Conservation (phyloP, 2,888 invertebrate species). For the Philereme vetulata region DNA sequence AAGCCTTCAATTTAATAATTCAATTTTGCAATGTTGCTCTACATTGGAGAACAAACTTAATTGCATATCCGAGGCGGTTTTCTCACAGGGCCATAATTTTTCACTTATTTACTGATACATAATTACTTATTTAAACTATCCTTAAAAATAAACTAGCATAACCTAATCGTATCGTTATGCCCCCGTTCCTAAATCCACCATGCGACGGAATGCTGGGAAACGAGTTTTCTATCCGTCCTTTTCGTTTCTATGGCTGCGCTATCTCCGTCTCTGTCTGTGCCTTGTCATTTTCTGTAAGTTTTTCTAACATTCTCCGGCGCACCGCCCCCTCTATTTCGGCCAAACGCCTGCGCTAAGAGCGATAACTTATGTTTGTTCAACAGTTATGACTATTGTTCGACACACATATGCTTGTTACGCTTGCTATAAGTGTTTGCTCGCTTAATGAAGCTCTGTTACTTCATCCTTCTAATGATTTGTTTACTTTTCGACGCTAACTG, state of each 20-base stretch:
- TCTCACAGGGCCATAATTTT: conserved; percentile 54
- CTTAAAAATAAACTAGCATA: conserved; percentile 79
- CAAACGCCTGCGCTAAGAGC: conserved; percentile 69
- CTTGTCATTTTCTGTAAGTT: conserved; percentile 84
- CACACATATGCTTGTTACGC: conserved; percentile 77
- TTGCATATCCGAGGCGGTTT: conserved; percentile 45
- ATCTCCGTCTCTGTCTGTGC: conserved; percentile 72
- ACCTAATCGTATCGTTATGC: conserved; percentile 81
- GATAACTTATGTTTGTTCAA: conserved; percentile 79
- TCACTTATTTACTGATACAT: conserved; percentile 61
- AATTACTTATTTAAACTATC: conserved; percentile 62
- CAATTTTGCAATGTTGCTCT: conserved; percentile 42
- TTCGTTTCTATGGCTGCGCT: conserved; percentile 68
- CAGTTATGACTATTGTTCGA: conserved; percentile 78
- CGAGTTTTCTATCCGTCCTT: conserved; percentile 79
- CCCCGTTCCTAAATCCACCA: conserved; percentile 83
- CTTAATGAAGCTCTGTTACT: conserved; percentile 71
- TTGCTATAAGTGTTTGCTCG: conserved; percentile 70
- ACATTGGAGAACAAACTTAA: conserved; percentile 53
- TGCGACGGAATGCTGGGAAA: conserved; percentile 81
- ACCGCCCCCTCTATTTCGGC: conserved; percentile 75
- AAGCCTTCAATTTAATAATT: conserved; percentile 32
- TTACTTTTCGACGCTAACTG: conserved; percentile 30
- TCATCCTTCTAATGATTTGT: conserved; percentile 56
- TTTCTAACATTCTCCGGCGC: conserved; percentile 78